A percentile compares a stretch with the other conserved stretches of the same genome.
Evolutionary conservation across 1,140 invertebrate genomes (phyloP).

Genomic region (Eupeodes corollae): DNA sequence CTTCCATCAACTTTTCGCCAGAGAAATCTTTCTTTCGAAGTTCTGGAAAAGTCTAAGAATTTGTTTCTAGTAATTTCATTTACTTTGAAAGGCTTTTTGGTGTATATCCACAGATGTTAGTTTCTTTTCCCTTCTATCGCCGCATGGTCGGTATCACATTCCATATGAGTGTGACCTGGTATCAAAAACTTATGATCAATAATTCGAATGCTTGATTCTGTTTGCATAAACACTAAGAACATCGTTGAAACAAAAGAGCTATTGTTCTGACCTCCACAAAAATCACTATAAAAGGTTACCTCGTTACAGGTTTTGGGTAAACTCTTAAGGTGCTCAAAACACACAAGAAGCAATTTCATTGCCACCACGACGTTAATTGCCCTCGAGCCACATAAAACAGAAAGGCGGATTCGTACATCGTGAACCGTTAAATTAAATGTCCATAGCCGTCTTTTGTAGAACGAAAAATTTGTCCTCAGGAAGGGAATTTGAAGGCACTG

Average conservation of each 20-base stretch:
- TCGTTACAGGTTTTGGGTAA: too few relatives aligned
- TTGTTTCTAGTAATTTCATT: background rate
- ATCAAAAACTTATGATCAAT: slow-evolving; percentile 33
- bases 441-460: slow-evolving; percentile 33
- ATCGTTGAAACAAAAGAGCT: slow-evolving; percentile 20
- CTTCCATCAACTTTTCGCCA: slow-evolving; percentile 4
- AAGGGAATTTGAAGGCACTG: slow-evolving; percentile 29
- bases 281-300: too few relatives aligned
- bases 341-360: slow-evolving; percentile 17
- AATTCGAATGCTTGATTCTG: slow-evolving; percentile 1
- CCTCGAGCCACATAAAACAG: slow-evolving; percentile 34
- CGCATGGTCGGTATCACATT: slow-evolving; percentile 21
- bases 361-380: slow-evolving; percentile 17
- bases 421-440: slow-evolving; percentile 34
- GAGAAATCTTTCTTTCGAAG: slow-evolving; percentile 2
- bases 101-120: slow-evolving; percentile 10
- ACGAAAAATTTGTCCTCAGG: slow-evolving; percentile 19
- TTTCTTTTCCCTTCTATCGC: slow-evolving; percentile 25
- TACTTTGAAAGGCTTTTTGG: slow-evolving; percentile 5
- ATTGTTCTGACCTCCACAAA: too few relatives aligned
- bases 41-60: slow-evolving; percentile 2
- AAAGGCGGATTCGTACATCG: slow-evolving; percentile 14
- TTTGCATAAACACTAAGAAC: slow-evolving; percentile 12
- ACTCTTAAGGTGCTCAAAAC: slow-evolving; percentile 12
- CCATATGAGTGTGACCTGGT: too few relatives aligned